Evolutionary conservation across 2,113 vertebrate species (phyloP).

Genomic region (Athene noctua): DNA sequence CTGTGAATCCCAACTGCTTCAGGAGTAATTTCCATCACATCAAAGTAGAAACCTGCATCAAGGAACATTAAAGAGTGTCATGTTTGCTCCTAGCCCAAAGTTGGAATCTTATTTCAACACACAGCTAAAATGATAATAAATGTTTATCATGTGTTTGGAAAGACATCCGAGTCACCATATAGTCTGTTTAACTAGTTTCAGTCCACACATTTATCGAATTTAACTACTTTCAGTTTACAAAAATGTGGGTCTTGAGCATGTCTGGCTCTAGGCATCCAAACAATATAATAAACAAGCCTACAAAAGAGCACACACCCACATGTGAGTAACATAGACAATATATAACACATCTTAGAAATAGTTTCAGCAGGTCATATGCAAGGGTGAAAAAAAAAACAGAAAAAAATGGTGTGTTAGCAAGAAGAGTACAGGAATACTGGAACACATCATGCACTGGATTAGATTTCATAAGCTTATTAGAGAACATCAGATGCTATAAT

Average conservation of each 20-base stretch:
- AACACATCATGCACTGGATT: not conserved
- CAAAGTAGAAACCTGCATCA: conserved; percentile 87
- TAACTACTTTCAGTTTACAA: not conserved
- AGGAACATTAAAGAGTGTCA: conserved; percentile 6
- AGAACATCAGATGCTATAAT: not conserved
- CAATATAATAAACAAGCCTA: not conserved
- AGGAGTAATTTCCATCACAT: conserved; percentile 93
- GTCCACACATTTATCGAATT: not conserved
- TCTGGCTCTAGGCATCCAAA: not conserved
- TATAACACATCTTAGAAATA: not conserved
- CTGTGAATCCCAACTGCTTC: conserved; percentile 81
- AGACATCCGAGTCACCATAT: not conserved
- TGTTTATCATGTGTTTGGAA: not conserved
- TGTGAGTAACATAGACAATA: not conserved
- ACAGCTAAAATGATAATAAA: not conserved
- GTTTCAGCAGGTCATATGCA: not conserved
- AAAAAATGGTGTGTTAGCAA: not conserved
- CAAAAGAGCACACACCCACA: not conserved
- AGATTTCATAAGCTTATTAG: conserved; percentile 3
- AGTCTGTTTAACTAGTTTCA: not conserved
- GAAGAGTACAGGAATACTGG: not conserved
- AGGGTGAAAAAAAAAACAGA: not conserved
- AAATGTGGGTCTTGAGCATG: not conserved
- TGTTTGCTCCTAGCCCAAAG: not conserved
- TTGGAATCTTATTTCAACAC: not conserved